A percentile compares a stretch with the other conserved stretches of the same genome.
These are phyloP conservation scores for Cylas formicarius DNA, from an alignment of 1,140 invertebrate species.

Conservation along the genomic window DNA sequence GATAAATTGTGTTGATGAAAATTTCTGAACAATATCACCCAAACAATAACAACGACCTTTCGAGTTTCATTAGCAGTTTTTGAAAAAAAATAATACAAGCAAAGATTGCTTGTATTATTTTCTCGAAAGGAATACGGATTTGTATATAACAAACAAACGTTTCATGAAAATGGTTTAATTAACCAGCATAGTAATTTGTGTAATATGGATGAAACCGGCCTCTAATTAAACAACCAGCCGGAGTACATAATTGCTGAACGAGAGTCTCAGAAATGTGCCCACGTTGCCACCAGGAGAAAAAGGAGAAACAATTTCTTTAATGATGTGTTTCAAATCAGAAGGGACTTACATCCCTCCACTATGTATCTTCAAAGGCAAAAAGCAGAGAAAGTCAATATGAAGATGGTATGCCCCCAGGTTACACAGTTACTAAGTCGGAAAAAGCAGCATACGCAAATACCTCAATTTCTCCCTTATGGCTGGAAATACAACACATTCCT, in stretches of 20 bases:
- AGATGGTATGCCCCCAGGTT: constrained; percentile 34
- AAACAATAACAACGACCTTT: too few species aligned
- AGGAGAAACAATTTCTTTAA: constrained; percentile 36
- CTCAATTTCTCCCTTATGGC: constrained; percentile 38
- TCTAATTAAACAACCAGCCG: constrained; percentile 33
- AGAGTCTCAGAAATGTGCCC: constrained; percentile 33
- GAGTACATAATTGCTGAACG: constrained; percentile 32
- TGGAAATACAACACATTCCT: constrained; percentile 33
- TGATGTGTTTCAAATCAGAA: constrained; percentile 32
- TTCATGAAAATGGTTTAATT: constrained; percentile 22
- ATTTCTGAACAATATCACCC: too few species aligned
- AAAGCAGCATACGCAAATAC: constrained; percentile 39
- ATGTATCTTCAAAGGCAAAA: constrained; percentile 36
- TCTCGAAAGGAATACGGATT: constrained; percentile 3
- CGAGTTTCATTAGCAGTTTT: too few species aligned
- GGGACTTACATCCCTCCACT: constrained; percentile 32
- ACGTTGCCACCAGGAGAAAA: constrained; percentile 33
- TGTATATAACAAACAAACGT: constrained; percentile 12
- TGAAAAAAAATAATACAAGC: too few species aligned
- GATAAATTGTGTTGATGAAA: too few species aligned
- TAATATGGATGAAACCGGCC: constrained; percentile 30
- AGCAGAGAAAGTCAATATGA: constrained; percentile 35
- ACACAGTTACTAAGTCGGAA: constrained; percentile 33
- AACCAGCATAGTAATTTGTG: constrained; percentile 23
- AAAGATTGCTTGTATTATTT: too few species aligned